These are phyloP conservation scores for Fundulus diaphanus DNA, from an alignment of 2,797 vertebrate species.

Conservation along the genomic window DNA sequence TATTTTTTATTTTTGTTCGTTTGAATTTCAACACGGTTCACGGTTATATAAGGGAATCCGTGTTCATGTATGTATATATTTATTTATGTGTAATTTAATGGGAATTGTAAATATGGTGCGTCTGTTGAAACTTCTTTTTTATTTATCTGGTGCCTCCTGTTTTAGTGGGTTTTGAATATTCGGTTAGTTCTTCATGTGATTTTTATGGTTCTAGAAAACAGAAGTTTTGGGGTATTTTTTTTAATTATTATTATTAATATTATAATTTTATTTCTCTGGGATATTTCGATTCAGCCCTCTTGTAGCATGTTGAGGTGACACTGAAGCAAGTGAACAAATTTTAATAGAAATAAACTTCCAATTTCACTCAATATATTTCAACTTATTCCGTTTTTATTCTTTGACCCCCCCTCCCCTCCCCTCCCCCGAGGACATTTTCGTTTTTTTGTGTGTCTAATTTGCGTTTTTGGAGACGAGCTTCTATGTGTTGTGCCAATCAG, in stretches of 20 bases:
- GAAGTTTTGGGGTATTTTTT: slow-evolving; percentile 81
- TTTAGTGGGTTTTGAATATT: slow-evolving; percentile 98
- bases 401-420: too few species aligned
- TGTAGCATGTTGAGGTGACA: slow-evolving; percentile 98
- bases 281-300: slow-evolving; percentile 96
- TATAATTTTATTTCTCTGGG: slow-evolving; percentile 84
- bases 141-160: slow-evolving; percentile 99
- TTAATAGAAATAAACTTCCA: slow-evolving; percentile 86
- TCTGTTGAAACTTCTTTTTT: slow-evolving; percentile 96
- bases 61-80: slow-evolving; percentile 99
- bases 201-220: slow-evolving; percentile 97
- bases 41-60: slow-evolving; percentile 98
- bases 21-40: slow-evolving; percentile 94
- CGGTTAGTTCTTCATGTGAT: slow-evolving; percentile 98
- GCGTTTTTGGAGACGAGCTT: slow-evolving; percentile 85
- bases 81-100: slow-evolving; percentile 99
- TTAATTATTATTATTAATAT: slow-evolving; percentile 45
- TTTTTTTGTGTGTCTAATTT: slow-evolving; percentile 87
- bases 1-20: background rate
- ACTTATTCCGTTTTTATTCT: slow-evolving; percentile 86
- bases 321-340: slow-evolving; percentile 95
- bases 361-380: slow-evolving; percentile 87
- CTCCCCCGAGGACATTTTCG: slow-evolving; percentile 83
- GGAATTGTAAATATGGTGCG: slow-evolving; percentile 99
- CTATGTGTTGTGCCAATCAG: slow-evolving; percentile 91